Base-by-base conservation (phyloP, 2,113 vertebrate genomes). In the Psephotus haematonotus region DNA sequence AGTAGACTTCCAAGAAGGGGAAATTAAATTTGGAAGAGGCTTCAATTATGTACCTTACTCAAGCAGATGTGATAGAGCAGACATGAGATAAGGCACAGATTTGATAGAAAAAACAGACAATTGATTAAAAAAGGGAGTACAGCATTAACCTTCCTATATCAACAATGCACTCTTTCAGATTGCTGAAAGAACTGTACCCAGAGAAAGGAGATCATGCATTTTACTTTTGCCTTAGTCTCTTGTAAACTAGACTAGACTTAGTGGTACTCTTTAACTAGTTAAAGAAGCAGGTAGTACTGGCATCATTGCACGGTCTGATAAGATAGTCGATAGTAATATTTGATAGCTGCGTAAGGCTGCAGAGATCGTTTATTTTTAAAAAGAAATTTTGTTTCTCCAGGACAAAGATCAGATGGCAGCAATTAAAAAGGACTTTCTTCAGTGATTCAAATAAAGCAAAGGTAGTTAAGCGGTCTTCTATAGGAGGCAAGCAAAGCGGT, bases 1-100 rank as follows among this genome's bases (percentile, higher is more conserved):
- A 63, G 27, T 27, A 79, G 43, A 46, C 29, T 88, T 91, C 52
- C 1, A 7, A 86, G 72, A 92, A 86, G 43, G 23, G 43, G 16
- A 90, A 95, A 92, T 94, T 84, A 60, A 64, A 78, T 94, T 91
- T 78, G 50, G 69, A 78, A 74, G 60, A 70, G 16, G 65, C 72
- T 90, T 91, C 75, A 90, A 39, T 88, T 90, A 62, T 57, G 53
- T 49, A 69, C 82, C 71, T 93, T 68, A 76, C 52, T 92, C 33
- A 53, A 80, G 39, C 55, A 86, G 72, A 93, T 88, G 79, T 74
- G 82, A 90, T 90, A 92, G 82, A 68, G 39, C n/a, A 86, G 79
- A 41, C 41, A 29, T 8, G 28, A 97, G 82, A 93, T 91, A 94
- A 90, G 79, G 75, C 68, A 75, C 4, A 79, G 67, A 78, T 89